A percentile compares a stretch with the other conserved stretches of the same genome.
Conservation (phyloP, 2,888 invertebrate species). For the Octodonta nipae region DNA sequence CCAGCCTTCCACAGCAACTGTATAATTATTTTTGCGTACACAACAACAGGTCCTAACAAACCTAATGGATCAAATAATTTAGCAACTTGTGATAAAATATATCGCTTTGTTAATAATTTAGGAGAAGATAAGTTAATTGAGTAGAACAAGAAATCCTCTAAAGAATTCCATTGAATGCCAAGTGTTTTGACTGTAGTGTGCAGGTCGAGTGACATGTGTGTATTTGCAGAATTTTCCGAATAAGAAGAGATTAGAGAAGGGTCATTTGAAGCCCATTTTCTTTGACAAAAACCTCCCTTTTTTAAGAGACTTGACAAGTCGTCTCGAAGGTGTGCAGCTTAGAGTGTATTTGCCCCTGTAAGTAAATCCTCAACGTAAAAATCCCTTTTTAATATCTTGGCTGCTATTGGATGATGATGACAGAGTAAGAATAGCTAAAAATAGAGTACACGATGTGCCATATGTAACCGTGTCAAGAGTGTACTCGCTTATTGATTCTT, state of each 20-base stretch:
- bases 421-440: neutral
- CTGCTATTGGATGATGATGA: neutral
- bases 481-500: too few relatives aligned
- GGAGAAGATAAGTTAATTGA: neutral
- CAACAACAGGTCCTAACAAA: constrained; percentile 2
- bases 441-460: neutral
- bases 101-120: neutral
- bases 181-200: constrained; percentile 1
- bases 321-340: neutral
- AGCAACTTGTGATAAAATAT: neutral
- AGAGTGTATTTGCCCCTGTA: neutral
- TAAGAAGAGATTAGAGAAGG: neutral
- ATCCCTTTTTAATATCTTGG: neutral
- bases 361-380: constrained; percentile 2
- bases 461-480: neutral
- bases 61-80: constrained; percentile 3
- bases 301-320: neutral
- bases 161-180: constrained; percentile 1
- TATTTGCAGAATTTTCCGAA: neutral
- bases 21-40: constrained; percentile 4
- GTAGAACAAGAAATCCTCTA: neutral
- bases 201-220: neutral
- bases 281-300: neutral
- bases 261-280: constrained; percentile 1
- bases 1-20: constrained; percentile 2